A percentile compares a stretch with the other conserved stretches of the same genome.
Evolutionary conservation across 1,140 invertebrate genomes (phyloP).

Genomic region (Musca domestica): DNA sequence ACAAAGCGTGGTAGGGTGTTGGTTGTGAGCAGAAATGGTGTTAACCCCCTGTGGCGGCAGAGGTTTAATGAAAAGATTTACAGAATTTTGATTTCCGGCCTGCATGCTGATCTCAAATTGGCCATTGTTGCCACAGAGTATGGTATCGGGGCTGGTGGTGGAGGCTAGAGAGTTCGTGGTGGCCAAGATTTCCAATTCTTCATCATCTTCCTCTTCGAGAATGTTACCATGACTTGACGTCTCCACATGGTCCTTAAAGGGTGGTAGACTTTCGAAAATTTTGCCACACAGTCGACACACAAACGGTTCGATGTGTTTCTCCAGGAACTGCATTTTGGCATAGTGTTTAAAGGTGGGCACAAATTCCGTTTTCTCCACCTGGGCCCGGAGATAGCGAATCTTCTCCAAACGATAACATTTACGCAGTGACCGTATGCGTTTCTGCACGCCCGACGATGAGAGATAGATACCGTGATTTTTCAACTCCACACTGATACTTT

Average conservation of each 20-base stretch:
- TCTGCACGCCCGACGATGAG: conserved; percentile 36
- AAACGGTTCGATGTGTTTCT: conserved; percentile 47
- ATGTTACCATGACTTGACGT: conserved; percentile 9
- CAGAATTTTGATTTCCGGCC: too few relatives aligned
- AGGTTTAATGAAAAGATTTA: too few relatives aligned
- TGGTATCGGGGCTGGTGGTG: not conserved
- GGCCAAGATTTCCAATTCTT: not conserved
- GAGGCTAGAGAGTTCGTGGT: not conserved
- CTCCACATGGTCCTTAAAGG: conserved; percentile 36
- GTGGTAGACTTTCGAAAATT: conserved; percentile 42
- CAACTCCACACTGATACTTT: conserved; percentile 32
- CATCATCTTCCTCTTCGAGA: not conserved
- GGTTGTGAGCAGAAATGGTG: not conserved
- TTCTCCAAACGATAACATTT: conserved; percentile 46
- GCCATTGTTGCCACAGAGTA: too few relatives aligned
- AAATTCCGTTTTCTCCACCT: conserved; percentile 35
- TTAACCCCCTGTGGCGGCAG: too few relatives aligned
- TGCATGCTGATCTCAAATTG: too few relatives aligned
- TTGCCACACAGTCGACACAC: conserved; percentile 41
- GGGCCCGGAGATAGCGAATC: conserved; percentile 41
- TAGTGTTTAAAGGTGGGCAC: conserved; percentile 38
- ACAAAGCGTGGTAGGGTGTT: too few relatives aligned
- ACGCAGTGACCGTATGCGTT: conserved; percentile 37
- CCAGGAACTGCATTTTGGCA: conserved; percentile 40
- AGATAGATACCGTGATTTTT: conserved; percentile 31